Evolutionary conservation across 2,113 vertebrate genomes (phyloP), one percentile per base, ranked within the genome.

Genomic region (Bombycilla garrulus): DNA sequence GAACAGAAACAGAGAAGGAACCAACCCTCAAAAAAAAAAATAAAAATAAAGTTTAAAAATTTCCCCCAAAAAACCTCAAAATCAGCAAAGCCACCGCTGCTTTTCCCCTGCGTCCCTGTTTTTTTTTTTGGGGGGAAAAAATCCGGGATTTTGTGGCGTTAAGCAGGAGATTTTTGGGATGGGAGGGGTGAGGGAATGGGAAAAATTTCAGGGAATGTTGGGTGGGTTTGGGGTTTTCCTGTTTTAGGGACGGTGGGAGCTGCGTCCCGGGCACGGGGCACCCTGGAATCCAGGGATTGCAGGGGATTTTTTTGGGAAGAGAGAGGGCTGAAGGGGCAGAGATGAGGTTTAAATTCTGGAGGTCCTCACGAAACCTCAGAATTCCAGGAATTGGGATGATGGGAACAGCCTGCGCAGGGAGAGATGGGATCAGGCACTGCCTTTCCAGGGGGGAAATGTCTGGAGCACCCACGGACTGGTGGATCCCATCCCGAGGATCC

Each of bases 1-100:
- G 83, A 88, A 67, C 76, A 72, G 90, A 66, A 50, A 77, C 76
- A 72, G 88, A 81, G 71, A 90, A 79, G 83, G 79, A 92, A 90
- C 2, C 11, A 90, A 51, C 47, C 54, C 45, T 77, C n/a, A 12
- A 28, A 76, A 53, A 23, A 36, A 26, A 36, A 36, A 11, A 22
- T 29, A 26, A 3, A 42, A 42, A n/a, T n/a, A 38, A 38, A 38
- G 38, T 38, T 38, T 5, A 60, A n/a, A 31, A 35, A 33, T 16
- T 28, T 7, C 19, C 23, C 7, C 23, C 6, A 3, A 38, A 36
- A 13, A 10, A 1, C 4, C 10, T 38, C 38, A 42, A 50, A 50
- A 26, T 25, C 69, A 42, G 54, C 62, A 56, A 70, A 92, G 3
- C 24, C 22, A 42, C 70, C 0, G 0, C 48, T 70, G 85, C 12